Evolutionary conservation across 1,140 invertebrate genomes (phyloP).

Genomic region (Ceratoteleas bidentatus): DNA sequence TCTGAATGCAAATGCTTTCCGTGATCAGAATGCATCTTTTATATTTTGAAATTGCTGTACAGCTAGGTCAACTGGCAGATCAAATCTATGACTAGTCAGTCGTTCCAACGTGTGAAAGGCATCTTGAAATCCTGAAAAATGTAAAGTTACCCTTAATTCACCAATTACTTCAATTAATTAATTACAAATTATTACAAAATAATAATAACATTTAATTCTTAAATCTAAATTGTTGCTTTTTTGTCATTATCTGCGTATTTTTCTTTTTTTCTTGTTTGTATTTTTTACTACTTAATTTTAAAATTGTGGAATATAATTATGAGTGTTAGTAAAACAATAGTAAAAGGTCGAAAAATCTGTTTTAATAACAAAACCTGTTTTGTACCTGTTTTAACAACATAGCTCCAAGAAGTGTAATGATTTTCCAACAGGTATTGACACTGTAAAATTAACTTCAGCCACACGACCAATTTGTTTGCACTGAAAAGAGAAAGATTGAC

Average conservation of each 20-base stretch:
- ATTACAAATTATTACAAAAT: too few species aligned
- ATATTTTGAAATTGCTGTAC: conserved; percentile 98
- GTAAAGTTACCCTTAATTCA: too few species aligned
- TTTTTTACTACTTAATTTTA: too few species aligned
- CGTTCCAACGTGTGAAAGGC: conserved; percentile 94
- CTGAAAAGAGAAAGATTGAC: conserved; percentile 81
- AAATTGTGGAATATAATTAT: too few species aligned
- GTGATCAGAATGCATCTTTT: conserved; percentile 93
- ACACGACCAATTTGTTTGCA: conserved; percentile 93
- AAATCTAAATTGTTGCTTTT: too few species aligned
- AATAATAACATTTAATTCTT: too few species aligned
- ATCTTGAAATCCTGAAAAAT: conserved; percentile 93
- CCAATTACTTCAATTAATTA: too few species aligned
- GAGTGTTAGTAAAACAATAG: too few species aligned
- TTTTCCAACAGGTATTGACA: conserved; percentile 93
- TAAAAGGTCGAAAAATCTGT: too few species aligned
- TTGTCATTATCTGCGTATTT: too few species aligned
- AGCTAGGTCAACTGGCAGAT: conserved; percentile 96
- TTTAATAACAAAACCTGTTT: too few species aligned
- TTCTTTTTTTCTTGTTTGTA: too few species aligned
- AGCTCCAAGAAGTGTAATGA: conserved; percentile 97
- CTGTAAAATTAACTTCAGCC: conserved; percentile 96
- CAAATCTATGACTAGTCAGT: conserved; percentile 92
- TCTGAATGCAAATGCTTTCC: conserved; percentile 21
- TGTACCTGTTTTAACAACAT: conserved; percentile 94